A percentile compares a stretch with the other conserved stretches of the same genome.
phyloP scores from a whole-genome alignment of 2,888 invertebrate genomes.

The Calameuta filiformis region DNA sequence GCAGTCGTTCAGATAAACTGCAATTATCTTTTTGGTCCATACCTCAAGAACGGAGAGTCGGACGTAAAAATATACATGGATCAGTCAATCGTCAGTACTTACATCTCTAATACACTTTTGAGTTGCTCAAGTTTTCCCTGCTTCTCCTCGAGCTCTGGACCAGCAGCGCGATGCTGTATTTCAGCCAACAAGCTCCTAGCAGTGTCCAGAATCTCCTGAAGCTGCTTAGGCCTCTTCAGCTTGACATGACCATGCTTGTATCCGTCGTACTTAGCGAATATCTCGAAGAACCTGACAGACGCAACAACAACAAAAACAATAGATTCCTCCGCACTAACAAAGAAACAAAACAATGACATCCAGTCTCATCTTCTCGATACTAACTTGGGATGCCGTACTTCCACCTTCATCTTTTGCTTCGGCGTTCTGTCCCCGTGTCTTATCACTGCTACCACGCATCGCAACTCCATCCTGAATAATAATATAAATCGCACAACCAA shows the following conservation, averaged over 20 bases:
- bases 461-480: slow-evolving; percentile 76
- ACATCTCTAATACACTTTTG: slow-evolving; percentile 99
- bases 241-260: slow-evolving; percentile 96
- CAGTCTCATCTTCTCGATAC: slow-evolving; percentile 35
- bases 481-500: neutral
- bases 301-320: neutral
- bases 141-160: slow-evolving; percentile 95
- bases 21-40: neutral
- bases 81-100: slow-evolving; percentile 55
- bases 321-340: slow-evolving; percentile 13
- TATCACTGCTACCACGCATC: slow-evolving; percentile 98
- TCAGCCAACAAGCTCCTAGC: slow-evolving; percentile 90
- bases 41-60: neutral
- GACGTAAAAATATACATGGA: slow-evolving; percentile 16
- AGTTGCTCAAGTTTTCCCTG: slow-evolving; percentile 97
- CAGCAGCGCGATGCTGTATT: slow-evolving; percentile 87
- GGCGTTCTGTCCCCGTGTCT: slow-evolving; percentile 98
- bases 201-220: slow-evolving; percentile 97
- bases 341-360: slow-evolving; percentile 12
- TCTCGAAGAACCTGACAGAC: slow-evolving; percentile 89
- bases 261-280: slow-evolving; percentile 97
- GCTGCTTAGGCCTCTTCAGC: slow-evolving; percentile 95
- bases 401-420: slow-evolving; percentile 99
- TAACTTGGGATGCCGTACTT: slow-evolving; percentile 94
- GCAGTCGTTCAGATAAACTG: neutral